A percentile compares a stretch with the other conserved stretches of the same genome.
Evolutionary conservation across 2,797 vertebrate species (phyloP).

Genomic region (Adelosebastes latens): DNA sequence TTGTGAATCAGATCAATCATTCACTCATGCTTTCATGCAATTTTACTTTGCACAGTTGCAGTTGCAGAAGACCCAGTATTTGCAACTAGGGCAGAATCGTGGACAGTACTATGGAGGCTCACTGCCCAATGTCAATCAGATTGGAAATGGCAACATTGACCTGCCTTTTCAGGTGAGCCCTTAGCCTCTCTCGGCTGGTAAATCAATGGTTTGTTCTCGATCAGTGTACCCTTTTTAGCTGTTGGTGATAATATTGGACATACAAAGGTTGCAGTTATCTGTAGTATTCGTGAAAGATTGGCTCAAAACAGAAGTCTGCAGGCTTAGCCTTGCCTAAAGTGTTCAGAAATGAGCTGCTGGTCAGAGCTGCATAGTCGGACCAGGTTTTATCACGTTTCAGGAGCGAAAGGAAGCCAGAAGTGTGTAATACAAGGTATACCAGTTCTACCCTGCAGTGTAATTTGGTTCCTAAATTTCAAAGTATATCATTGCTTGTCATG

Average conservation of each 20-base stretch:
- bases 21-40: conserved; percentile 86
- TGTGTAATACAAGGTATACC: conserved; percentile 20
- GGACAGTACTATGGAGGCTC: conserved; percentile 99
- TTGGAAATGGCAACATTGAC: conserved; percentile 96
- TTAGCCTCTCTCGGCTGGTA: conserved; percentile 78
- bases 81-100: conserved; percentile 98
- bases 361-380: conserved; percentile 31
- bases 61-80: conserved; percentile 99
- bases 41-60: conserved; percentile 95
- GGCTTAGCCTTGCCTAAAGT: conserved; percentile 30
- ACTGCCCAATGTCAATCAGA: conserved; percentile 99
- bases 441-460: conserved; percentile 55
- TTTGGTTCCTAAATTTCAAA: conserved; percentile 69
- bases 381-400: conserved; percentile 36
- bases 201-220: conserved; percentile 74
- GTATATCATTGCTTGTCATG: conserved; percentile 83
- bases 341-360: conserved; percentile 24
- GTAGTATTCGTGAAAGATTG: conserved; percentile 48
- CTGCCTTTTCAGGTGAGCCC: conserved; percentile 98
- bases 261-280: conserved; percentile 40
- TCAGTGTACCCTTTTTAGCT: conserved; percentile 62
- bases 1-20: conserved; percentile 78
- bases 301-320: conserved; percentile 37
- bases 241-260: conserved; percentile 51
- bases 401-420: conserved; percentile 40